Evolutionary conservation across 2,113 vertebrate genomes (phyloP), one percentile per base, ranked within the genome.

Genomic region (Elachura formosa): DNA sequence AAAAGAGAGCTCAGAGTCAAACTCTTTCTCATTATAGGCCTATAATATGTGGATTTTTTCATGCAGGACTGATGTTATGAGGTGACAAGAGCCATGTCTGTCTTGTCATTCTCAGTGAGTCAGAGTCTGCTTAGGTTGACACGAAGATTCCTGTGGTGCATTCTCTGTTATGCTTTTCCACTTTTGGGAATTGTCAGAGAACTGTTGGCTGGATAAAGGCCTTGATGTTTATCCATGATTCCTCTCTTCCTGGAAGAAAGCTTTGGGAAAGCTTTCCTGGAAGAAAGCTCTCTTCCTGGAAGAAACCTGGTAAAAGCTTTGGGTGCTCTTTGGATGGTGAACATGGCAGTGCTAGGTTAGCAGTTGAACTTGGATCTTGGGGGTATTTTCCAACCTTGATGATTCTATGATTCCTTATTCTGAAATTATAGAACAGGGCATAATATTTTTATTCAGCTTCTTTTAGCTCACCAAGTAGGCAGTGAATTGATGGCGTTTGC

Each of bases 1-100:
- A 36, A 74, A 77, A 69, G 67, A 89, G 55, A 84, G 28, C 41
- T 95, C 36, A n/a, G 18, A 79, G 22, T 84, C 63, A 74, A 38
- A 14, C 9, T 79, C 3, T 79, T 95, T 92, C 34, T 82, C 13
- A 9, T 48, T 48, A 36, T 28, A 74, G 40, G 26, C 31, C 13
- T 62, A 25, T 38, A 69, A 45, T 41, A 20, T 49, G 36, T 38
- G 17, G n/a, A 10, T 31, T 93, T 55, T 91, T 76, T 86, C 10
- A 54, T 56, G 68, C 49, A 73, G 36, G 34, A 54, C 40, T 61
- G 33, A 51, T 77, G 17, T 34, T 77, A 15, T 78, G 61, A 75
- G 26, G 77, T 89, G 51, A 51, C 1, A 3, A 84, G 72, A 83
- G 31, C 48, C 15, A 5, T n/a, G 10, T 34, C 24, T 49, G 9